phyloP scores from a whole-genome alignment of 2,113 vertebrate species.

The Oncorhynchus clarkii region DNA sequence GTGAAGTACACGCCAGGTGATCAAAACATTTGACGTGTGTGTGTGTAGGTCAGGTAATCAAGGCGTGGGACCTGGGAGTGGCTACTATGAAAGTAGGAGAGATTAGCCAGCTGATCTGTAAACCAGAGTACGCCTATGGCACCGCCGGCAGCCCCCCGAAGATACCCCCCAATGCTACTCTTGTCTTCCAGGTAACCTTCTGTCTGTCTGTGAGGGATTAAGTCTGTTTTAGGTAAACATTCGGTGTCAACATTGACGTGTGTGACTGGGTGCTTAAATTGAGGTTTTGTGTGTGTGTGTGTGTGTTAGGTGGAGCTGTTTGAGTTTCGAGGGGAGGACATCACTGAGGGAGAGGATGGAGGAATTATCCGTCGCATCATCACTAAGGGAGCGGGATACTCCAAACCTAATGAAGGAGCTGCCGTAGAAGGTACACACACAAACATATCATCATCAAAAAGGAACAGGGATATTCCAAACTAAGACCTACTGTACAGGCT shows the following conservation, averaged over 20 bases:
- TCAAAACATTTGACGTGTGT: neutral
- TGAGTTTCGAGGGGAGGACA: constrained; percentile 91
- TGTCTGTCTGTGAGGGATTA: neutral
- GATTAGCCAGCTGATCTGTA: constrained; percentile 87
- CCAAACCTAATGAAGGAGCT: constrained; percentile 91
- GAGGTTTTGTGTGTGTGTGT: neutral
- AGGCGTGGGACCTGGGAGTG: constrained; percentile 94
- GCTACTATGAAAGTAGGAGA: constrained; percentile 94
- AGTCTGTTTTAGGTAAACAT: constrained; percentile 11
- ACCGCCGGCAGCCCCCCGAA: constrained; percentile 94
- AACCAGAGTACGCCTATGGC: constrained; percentile 93
- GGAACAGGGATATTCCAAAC: no score
- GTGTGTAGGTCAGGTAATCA: constrained; percentile 89
- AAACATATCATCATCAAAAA: neutral
- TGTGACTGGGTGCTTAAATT: neutral
- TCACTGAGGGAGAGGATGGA: constrained; percentile 89
- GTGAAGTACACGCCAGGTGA: neutral
- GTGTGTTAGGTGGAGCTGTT: constrained; percentile 86
- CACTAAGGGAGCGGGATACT: constrained; percentile 88
- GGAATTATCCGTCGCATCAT: constrained; percentile 89
- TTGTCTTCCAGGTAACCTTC: constrained; percentile 87
- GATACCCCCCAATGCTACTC: constrained; percentile 88
- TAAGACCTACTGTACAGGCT: no score
- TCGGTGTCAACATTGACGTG: neutral
- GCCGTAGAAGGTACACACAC: constrained; percentile 81